Evolutionary conservation across 2,888 invertebrate genomes (phyloP).

Genomic region (Lepidonotus clava): DNA sequence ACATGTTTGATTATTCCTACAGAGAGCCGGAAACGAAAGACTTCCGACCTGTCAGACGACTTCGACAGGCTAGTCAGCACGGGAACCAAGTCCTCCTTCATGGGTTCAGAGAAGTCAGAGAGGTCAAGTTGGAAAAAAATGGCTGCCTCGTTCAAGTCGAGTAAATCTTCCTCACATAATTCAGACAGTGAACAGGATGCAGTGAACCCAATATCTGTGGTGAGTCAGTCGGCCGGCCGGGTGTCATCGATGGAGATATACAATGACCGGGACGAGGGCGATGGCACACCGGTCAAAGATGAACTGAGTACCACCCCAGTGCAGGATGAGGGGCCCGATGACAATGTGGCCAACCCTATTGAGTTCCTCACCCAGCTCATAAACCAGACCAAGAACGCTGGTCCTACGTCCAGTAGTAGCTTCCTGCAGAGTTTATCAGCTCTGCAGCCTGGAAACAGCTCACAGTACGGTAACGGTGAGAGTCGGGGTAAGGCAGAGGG

Average conservation of each 20-base stretch:
- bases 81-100: conserved; percentile 7
- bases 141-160: not conserved
- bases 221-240: conserved; percentile 21
- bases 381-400: conserved; percentile 55
- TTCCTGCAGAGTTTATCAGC: conserved; percentile 31
- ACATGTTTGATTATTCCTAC: not conserved
- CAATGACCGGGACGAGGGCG: conserved; percentile 46
- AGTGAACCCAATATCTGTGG: conserved; percentile 29
- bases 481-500: not conserved
- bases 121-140: not conserved
- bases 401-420: not conserved
- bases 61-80: not conserved
- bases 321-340: conserved; percentile 58
- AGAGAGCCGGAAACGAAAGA: conserved; percentile 30
- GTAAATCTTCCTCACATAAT: not conserved
- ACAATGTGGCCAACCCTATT: conserved; percentile 47
- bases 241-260: conserved; percentile 19
- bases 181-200: not conserved
- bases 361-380: conserved; percentile 59
- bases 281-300: conserved; percentile 45
- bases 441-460: not conserved
- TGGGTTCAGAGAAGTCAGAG: not conserved
- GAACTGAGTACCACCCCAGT: conserved; percentile 59
- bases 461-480: conserved; percentile 22
- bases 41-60: not conserved